These are phyloP conservation scores for Drosophila quadrilineata DNA, from an alignment of 1,140 invertebrate species.

Conservation along the genomic window DNA sequence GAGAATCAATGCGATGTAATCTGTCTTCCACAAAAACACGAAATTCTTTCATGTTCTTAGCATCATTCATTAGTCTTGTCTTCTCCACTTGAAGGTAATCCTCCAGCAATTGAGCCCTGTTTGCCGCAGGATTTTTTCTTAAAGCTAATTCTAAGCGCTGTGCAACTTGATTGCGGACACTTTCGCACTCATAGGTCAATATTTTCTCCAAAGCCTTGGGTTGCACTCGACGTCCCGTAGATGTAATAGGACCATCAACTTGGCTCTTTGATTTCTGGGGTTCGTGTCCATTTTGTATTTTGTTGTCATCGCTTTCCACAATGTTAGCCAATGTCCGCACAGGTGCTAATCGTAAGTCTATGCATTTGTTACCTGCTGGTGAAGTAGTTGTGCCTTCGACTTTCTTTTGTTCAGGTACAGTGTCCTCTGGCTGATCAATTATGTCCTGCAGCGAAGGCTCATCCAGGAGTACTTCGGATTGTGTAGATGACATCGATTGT, in stretches of 20 bases:
- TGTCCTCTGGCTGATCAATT: slow-evolving; percentile 7
- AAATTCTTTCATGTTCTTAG: slow-evolving; percentile 39
- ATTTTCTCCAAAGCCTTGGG: slow-evolving; percentile 52
- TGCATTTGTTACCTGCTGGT: background rate
- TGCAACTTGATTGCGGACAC: slow-evolving; percentile 39
- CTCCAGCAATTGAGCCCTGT: background rate
- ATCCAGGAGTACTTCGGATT: slow-evolving; percentile 29
- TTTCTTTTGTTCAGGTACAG: background rate
- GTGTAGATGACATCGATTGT: slow-evolving; percentile 11
- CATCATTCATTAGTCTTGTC: slow-evolving; percentile 34
- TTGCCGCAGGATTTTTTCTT: background rate
- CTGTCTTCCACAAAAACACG: slow-evolving; percentile 45
- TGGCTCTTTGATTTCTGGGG: background rate
- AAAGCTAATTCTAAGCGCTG: slow-evolving; percentile 31
- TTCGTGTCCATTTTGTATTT: background rate
- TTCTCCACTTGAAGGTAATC: slow-evolving; percentile 25
- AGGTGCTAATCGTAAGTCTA: background rate
- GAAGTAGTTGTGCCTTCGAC: background rate
- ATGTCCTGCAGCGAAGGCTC: slow-evolving; percentile 12
- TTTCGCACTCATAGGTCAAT: slow-evolving; percentile 50
- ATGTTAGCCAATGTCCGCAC: slow-evolving; percentile 13
- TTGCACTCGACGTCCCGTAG: background rate
- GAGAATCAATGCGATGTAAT: slow-evolving; percentile 36
- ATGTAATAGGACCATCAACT: background rate
- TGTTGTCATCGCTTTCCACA: slow-evolving; percentile 5